phyloP scores from a whole-genome alignment of 2,113 vertebrate genomes.

The Solea solea region DNA sequence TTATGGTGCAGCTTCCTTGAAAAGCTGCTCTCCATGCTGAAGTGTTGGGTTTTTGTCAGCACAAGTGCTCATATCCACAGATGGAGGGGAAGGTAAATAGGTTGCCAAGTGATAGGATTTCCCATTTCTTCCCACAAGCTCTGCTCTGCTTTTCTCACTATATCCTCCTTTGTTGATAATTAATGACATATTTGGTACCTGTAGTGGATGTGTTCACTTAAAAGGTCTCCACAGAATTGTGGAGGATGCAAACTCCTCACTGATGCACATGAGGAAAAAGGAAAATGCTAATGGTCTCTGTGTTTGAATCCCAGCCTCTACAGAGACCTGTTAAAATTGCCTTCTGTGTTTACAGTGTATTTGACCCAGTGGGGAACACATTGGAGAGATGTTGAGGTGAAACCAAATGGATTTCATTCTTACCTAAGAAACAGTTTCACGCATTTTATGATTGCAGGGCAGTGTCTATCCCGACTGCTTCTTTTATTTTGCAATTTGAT shows the following conservation, averaged over 20 bases:
- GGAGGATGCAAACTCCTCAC: conserved; percentile 29
- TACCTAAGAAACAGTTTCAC: conserved; percentile 43
- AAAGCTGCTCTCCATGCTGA: conserved; percentile 47
- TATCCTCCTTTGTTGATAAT: conserved; percentile 48
- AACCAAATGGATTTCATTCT: conserved; percentile 54
- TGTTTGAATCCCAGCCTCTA: conserved; percentile 48
- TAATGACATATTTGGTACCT: conserved; percentile 59
- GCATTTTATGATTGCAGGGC: conserved; percentile 57
- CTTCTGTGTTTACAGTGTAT: conserved; percentile 48
- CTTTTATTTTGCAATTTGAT: conserved; percentile 63
- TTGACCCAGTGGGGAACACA: conserved; percentile 51
- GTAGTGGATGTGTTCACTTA: conserved; percentile 21
- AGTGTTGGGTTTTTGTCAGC: conserved; percentile 67
- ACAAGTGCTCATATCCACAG: conserved; percentile 48
- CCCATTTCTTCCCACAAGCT: conserved; percentile 27
- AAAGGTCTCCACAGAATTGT: conserved; percentile 27
- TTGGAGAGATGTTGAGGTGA: conserved; percentile 33
- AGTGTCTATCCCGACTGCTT: conserved; percentile 41
- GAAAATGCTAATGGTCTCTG: conserved; percentile 39
- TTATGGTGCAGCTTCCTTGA: conserved; percentile 46
- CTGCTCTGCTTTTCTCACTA: conserved; percentile 11
- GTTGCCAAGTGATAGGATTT: conserved; percentile 59
- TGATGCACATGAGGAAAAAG: conserved; percentile 13
- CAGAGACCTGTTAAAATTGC: conserved; percentile 62
- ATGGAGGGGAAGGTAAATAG: conserved; percentile 58